Percentiles rank a stretch among this genome's conserved stretches.
Evolutionary conservation across 2,113 vertebrate species (phyloP).

Genomic region (Ptilorrhoa leucosticta): DNA sequence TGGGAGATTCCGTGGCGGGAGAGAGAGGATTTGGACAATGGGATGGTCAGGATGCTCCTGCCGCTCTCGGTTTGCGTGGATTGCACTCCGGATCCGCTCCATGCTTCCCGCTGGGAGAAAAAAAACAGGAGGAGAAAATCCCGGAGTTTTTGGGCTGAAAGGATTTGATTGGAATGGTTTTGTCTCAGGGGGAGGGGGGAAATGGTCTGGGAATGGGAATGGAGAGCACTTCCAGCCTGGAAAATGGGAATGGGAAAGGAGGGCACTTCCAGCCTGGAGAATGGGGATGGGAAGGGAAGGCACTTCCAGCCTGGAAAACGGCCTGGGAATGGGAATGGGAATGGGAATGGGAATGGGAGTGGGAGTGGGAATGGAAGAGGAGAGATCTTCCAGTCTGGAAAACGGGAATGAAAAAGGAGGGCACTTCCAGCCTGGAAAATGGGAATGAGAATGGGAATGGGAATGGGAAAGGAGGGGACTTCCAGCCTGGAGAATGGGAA

Average conservation of each 20-base stretch:
- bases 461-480: neutral
- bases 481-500: neutral
- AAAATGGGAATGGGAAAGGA: neutral
- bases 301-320: too few species aligned
- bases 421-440: neutral
- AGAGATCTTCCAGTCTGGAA: neutral
- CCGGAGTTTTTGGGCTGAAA: neutral
- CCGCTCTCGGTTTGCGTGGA: fast-evolving
- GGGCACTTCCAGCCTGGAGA: too few species aligned
- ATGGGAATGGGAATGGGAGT: neutral
- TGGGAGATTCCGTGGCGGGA: fast-evolving
- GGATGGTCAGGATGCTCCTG: fast-evolving
- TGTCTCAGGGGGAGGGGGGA: too few species aligned
- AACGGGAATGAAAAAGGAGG: too few species aligned
- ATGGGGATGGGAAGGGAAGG: neutral
- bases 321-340: neutral
- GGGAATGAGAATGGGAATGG: too few species aligned
- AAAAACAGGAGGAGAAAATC: neutral
- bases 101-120: fast-evolving
- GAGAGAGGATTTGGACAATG: neutral
- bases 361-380: neutral
- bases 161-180: neutral
- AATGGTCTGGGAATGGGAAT: neutral
- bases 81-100: fast-evolving
- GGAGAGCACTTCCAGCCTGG: neutral